Evolutionary conservation across 30 jellyfish, hydroid and myxozoan species (phyloP).

Genomic region (Phacellophora camtschatica): DNA sequence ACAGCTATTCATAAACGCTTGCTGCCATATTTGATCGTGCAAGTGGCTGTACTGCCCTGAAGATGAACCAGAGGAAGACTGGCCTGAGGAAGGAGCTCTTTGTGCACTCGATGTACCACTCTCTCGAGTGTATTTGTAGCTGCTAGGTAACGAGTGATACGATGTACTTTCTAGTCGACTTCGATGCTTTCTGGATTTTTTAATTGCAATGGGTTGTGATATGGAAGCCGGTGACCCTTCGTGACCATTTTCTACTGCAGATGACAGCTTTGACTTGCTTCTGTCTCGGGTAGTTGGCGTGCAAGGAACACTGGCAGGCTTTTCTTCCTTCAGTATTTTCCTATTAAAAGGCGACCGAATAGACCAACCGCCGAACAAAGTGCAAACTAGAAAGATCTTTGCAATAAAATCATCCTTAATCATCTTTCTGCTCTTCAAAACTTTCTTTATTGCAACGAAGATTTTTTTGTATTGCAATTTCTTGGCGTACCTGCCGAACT

Average conservation of each 20-base stretch:
- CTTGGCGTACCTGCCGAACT: background rate
- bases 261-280: background rate
- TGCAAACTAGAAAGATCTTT: background rate
- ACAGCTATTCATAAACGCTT: constrained; percentile 59
- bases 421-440: background rate
- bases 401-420: background rate
- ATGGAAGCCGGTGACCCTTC: constrained; percentile 29
- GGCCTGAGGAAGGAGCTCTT: constrained; percentile 32
- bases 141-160: constrained; percentile 41
- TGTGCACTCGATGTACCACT: constrained; percentile 43
- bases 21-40: constrained; percentile 65
- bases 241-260: background rate
- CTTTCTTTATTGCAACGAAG: background rate
- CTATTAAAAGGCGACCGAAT: constrained; percentile 3
- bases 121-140: constrained; percentile 49
- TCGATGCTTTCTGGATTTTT: background rate
- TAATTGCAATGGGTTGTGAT: constrained; percentile 60
- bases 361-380: constrained; percentile 62
- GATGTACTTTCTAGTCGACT: background rate
- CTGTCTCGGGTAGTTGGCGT: constrained; percentile 6
- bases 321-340: constrained; percentile 1
- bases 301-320: constrained; percentile 43
- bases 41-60: constrained; percentile 45
- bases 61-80: constrained; percentile 38
- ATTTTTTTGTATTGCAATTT: background rate